Evolutionary conservation across 2,113 vertebrate genomes (phyloP).

Genomic region (Pantherophis guttatus): DNA sequence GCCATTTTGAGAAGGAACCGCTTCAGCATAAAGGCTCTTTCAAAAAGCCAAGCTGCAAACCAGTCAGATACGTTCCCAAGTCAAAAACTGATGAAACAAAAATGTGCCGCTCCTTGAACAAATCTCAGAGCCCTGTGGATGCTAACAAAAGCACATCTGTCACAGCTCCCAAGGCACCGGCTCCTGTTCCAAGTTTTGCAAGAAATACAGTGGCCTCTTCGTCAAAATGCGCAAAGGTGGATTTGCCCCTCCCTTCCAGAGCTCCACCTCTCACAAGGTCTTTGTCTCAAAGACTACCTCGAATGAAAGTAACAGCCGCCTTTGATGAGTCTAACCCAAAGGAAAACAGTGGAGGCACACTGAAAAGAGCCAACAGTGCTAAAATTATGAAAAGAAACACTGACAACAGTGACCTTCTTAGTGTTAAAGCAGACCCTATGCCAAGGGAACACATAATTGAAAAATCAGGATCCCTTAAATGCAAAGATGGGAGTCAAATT

Average conservation of each 20-base stretch:
- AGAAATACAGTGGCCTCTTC: slow-evolving; percentile 90
- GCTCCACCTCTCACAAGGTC: slow-evolving; percentile 69
- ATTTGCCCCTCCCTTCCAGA: slow-evolving; percentile 57
- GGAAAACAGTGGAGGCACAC: slow-evolving; percentile 62
- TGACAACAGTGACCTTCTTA: slow-evolving; percentile 63
- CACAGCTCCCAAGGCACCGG: slow-evolving; percentile 48
- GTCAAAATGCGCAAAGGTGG: slow-evolving; percentile 78
- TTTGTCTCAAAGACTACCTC: slow-evolving; percentile 72
- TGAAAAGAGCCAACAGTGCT: slow-evolving; percentile 80
- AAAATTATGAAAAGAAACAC: slow-evolving; percentile 66
- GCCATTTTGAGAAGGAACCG: slow-evolving; percentile 72
- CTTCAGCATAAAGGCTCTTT: slow-evolving; percentile 63
- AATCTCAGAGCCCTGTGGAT: slow-evolving; percentile 68
- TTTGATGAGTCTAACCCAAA: slow-evolving; percentile 63
- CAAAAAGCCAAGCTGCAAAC: slow-evolving; percentile 85
- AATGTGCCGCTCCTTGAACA: slow-evolving; percentile 80
- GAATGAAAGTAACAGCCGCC: slow-evolving; percentile 40
- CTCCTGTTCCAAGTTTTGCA: slow-evolving; percentile 81
- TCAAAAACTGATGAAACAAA: slow-evolving; percentile 81
- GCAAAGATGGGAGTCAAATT: slow-evolving; percentile 66
- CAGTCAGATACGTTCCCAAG: slow-evolving; percentile 78
- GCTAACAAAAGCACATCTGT: slow-evolving; percentile 56
- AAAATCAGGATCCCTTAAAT: slow-evolving; percentile 66
- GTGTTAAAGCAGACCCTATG: slow-evolving; percentile 45
- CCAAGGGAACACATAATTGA: slow-evolving; percentile 74